Percentiles rank a stretch among this genome's conserved stretches.
phyloP scores from a whole-genome alignment of 2,888 invertebrate genomes.

The Diogma glabrata region DNA sequence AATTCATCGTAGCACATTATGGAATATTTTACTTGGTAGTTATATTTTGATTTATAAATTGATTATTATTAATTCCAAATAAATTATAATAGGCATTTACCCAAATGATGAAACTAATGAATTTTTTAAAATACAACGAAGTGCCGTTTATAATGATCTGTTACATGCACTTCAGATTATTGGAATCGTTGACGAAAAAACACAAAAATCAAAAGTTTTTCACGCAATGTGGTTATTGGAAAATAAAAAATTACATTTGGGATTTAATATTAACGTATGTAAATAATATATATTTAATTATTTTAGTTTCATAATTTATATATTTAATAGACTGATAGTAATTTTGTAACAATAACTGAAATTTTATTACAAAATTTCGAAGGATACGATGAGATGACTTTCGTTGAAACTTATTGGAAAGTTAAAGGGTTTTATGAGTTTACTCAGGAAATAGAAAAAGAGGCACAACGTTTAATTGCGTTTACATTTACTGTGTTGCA shows the following conservation, averaged over 20 bases:
- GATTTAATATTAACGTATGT: slow-evolving; percentile 38
- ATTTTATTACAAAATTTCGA: slow-evolving; percentile 59
- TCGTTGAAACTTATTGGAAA: slow-evolving; percentile 76
- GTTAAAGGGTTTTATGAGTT: slow-evolving; percentile 62
- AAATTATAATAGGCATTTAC: not conserved
- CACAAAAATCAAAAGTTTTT: slow-evolving; percentile 55
- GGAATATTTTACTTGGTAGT: slow-evolving; percentile 79
- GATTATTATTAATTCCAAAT: not conserved
- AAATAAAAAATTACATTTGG: slow-evolving; percentile 49
- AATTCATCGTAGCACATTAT: slow-evolving; percentile 60
- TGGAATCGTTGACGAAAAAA: slow-evolving; percentile 49
- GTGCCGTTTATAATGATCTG: slow-evolving; percentile 63
- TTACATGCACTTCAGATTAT: slow-evolving; percentile 56
- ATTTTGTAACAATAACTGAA: slow-evolving; percentile 53
- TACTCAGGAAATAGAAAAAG: slow-evolving; percentile 52
- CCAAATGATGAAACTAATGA: slow-evolving; percentile 48
- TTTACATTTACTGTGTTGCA: slow-evolving; percentile 54
- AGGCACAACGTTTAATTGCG: slow-evolving; percentile 53
- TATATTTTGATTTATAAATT: slow-evolving; percentile 15
- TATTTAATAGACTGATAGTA: slow-evolving; percentile 38
- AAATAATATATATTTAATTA: not conserved
- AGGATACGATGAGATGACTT: no score
- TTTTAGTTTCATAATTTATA: slow-evolving; percentile 5
- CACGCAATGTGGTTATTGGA: slow-evolving; percentile 74
- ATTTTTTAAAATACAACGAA: slow-evolving; percentile 62